Base-by-base conservation (phyloP, 2,113 vertebrate genomes). In the Ophiodon elongatus region DNA sequence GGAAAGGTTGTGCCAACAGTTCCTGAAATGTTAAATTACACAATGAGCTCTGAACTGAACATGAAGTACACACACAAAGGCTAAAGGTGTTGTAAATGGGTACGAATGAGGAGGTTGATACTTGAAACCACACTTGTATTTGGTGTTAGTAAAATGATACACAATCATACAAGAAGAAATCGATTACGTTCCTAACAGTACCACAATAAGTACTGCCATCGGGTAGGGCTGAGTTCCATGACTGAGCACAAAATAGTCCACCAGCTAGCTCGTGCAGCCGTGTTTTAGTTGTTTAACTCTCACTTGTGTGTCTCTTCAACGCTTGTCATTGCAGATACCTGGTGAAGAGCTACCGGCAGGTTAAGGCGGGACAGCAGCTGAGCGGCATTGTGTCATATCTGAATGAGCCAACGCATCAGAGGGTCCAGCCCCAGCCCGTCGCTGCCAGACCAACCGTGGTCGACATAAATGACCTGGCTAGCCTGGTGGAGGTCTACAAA, bases 331-430 rank as follows among this genome's bases (percentile, higher is more conserved):
- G 74, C 89, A 99, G 98, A 82, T 99, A 97, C 93, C 94, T 99
- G 86, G 89, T 99, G 86, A 99, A 99, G 94, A 97, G 97, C 90
- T 99, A 98, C 79, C 93, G 91, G 13, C 97, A 98, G 75, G 97
- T 95, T 9, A 92, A 88, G 35, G 95, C 95, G 3, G 98, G 98
- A 21, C 96, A 97, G 86, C 83, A 91, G 86, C 95, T 98, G 25
- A 94, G 92, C 3, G 98, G 98, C 76, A 97, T 92, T 50, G 96
- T 99, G 76, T 98, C 98, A 11, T 99, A 99, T 92, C 94, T 99
- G 76, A 99, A 98, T 0, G 97, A 98, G 47, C 81, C 96, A 25
- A 90, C 92, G 15, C 94, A 92, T 13, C 95, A 84, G 60, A 95
- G 94, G 47, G 88, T 99, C 80, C 97, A 98, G 93, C 96, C 97